Base-by-base conservation (phyloP, 2,113 vertebrate genomes). In the Callorhinus ursinus region DNA sequence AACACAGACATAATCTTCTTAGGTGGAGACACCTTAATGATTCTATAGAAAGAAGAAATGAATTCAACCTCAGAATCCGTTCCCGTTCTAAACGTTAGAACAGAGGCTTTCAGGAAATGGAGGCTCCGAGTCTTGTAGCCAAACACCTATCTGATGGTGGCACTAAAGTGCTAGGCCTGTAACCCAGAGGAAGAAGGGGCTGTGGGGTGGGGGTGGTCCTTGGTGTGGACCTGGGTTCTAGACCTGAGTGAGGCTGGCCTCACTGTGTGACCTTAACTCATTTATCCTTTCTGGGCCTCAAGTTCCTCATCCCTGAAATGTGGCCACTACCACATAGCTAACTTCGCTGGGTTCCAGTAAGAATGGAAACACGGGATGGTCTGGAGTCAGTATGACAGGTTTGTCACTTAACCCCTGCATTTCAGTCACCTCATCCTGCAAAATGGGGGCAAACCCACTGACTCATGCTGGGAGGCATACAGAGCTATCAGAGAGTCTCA, bases 21-120 rank as follows among this genome's bases (percentile, higher is more conserved):
- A 98, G 96, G 86, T 98, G 18, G 49, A 53, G 49, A 97, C 93
- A 97, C 96, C 80, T 88, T 97, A 93, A 79, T 63, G 85, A 95
- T 90, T 96, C 89, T 96, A 95, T 91, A 91, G 96, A 93, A 97
- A 97, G 97, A 98, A 96, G 86, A 95, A 79, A 97, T 94, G 79
- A 97, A 96, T 95, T 98, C 90, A 89, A 92, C 83, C 96, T 97
- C 88, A 97, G 98, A 96, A 97, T 95, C 67, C 13, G 85, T 96
- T 95, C 90, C 87, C 77, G 71, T 97, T 98, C 77, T 96, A 93
- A 95, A 93, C 67, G 74, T 39, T 85, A 74, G 59, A 77, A 94
- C 82, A 96, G 84, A 93, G 8, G 71, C 96, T 97, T 97, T 97
- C 74, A 81, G 96, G 97, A 98, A 98, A 97, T 95, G 97, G 97